Percentiles rank a stretch among this genome's conserved stretches.
Evolutionary conservation across 2,113 vertebrate species (phyloP).

Genomic region (Hepsetus odoe): DNA sequence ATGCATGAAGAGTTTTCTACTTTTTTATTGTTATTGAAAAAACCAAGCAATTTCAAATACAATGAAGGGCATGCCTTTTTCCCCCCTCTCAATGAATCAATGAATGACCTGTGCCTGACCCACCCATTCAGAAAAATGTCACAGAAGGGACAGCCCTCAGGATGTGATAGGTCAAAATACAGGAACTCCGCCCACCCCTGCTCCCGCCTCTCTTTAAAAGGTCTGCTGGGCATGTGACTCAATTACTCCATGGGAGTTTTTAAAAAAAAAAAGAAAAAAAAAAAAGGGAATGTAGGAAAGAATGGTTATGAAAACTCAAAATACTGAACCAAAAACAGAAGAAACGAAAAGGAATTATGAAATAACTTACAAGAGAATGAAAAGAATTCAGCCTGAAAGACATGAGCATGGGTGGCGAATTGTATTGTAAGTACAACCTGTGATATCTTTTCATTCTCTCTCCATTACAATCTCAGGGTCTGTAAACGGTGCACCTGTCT

Average conservation of each 20-base stretch:
- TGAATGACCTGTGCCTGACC: conserved; percentile 44
- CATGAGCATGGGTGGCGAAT: neutral
- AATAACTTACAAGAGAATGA: neutral
- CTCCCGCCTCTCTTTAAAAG: conserved; percentile 38
- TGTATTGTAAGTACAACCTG: conserved; percentile 20
- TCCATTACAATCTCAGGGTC: neutral
- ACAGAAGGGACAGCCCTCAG: conserved; percentile 20
- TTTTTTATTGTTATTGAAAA: neutral
- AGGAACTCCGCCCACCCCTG: neutral
- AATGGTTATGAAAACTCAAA: neutral
- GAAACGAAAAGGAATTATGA: neutral
- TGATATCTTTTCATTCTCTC: neutral
- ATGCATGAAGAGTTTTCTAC: neutral
- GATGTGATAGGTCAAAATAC: neutral
- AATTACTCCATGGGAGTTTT: neutral
- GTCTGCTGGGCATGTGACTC: conserved; percentile 30
- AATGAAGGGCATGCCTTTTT: neutral
- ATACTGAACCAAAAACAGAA: neutral
- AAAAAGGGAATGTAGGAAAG: conserved; percentile 12
- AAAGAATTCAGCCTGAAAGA: neutral
- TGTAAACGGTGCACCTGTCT: neutral
- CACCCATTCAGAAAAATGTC: conserved; percentile 42
- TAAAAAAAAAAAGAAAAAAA: neutral
- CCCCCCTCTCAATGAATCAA: conserved; percentile 22
- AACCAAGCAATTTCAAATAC: neutral